Conservation (phyloP, 1,140 invertebrate species). For the Pachypsylla venusta region DNA sequence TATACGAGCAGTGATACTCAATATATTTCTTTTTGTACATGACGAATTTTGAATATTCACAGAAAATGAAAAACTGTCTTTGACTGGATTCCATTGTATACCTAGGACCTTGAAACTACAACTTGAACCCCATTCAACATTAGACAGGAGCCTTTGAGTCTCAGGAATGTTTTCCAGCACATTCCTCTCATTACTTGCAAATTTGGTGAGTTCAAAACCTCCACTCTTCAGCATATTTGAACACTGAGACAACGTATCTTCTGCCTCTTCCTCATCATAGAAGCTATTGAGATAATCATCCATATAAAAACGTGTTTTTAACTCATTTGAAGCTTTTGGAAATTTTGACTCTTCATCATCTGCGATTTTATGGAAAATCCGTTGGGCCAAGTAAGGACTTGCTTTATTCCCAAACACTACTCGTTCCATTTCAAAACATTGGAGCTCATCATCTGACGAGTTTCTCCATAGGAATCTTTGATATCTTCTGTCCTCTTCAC, state of each 20-base stretch:
- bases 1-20: not conserved
- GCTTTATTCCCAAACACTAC: constrained; percentile 28
- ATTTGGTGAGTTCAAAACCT: constrained; percentile 14
- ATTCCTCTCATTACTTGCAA: not conserved
- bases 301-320: constrained; percentile 31
- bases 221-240: not conserved
- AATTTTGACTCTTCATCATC: constrained; percentile 21
- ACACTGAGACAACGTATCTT: not conserved
- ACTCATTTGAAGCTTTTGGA: constrained; percentile 22
- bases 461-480: too few relatives aligned
- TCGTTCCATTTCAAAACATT: constrained; percentile 27
- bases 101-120: constrained; percentile 16
- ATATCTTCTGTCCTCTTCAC: constrained; percentile 22
- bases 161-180: not conserved
- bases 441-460: too few relatives aligned
- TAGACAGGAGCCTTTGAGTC: not conserved
- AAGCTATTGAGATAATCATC: constrained; percentile 29
- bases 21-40: constrained; percentile 6
- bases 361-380: constrained; percentile 26
- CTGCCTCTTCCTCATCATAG: not conserved
- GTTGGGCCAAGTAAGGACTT: constrained; percentile 27
- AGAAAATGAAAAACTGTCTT: constrained; percentile 16
- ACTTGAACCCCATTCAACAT: not conserved
- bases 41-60: not conserved
- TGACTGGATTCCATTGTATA: constrained; percentile 15